These are phyloP conservation scores for Sebastolobus altivelis DNA, from an alignment of 2,797 vertebrate genomes.

Conservation along the genomic window DNA sequence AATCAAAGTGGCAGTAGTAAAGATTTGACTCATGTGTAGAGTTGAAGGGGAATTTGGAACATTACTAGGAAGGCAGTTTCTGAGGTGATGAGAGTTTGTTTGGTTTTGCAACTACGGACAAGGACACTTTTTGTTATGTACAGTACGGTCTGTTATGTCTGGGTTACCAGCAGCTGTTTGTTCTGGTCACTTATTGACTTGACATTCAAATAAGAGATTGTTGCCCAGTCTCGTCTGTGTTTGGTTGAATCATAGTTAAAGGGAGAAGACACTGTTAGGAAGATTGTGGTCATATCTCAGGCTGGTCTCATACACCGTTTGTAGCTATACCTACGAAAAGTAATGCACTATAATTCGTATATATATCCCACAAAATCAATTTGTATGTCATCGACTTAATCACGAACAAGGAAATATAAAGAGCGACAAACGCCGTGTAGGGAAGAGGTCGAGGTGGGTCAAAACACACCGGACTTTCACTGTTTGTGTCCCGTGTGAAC, in stretches of 20 bases:
- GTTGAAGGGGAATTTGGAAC: conserved; percentile 44
- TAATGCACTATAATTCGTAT: too few relatives aligned
- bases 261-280: not conserved
- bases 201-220: conserved; percentile 1
- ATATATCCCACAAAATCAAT: too few relatives aligned
- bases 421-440: too few relatives aligned
- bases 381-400: too few relatives aligned
- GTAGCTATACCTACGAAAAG: too few relatives aligned
- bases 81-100: conserved; percentile 23
- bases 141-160: not conserved
- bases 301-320: too few relatives aligned
- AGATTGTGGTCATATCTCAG: not conserved
- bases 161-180: not conserved
- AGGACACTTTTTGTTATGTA: conserved; percentile 2
- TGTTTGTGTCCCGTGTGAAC: too few relatives aligned
- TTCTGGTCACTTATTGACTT: conserved; percentile 22
- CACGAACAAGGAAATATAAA: too few relatives aligned
- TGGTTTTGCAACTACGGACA: conserved; percentile 14
- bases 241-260: not conserved
- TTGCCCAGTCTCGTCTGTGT: not conserved
- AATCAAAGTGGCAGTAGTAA: conserved; percentile 7
- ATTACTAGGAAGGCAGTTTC: conserved; percentile 26
- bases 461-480: too few relatives aligned
- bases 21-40: conserved; percentile 43
- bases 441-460: too few relatives aligned